These are phyloP conservation scores for Microtus ochrogaster DNA, from an alignment of 2,113 vertebrate species.

Conservation along the genomic window DNA sequence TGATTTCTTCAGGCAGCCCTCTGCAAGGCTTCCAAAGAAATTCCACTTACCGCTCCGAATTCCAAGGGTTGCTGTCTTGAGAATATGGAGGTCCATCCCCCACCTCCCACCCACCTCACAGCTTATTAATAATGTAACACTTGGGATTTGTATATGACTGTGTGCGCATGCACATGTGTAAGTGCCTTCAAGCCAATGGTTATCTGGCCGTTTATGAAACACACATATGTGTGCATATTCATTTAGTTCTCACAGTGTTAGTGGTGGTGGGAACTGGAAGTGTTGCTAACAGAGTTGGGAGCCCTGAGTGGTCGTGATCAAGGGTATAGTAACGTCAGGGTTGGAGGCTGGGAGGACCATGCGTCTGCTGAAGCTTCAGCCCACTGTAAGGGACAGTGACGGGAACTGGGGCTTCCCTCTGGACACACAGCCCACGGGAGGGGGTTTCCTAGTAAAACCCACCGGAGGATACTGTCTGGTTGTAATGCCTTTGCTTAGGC, in stretches of 20 bases:
- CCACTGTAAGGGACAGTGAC: rapidly evolving
- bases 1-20: background rate
- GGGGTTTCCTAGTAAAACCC: background rate
- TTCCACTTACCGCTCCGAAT: background rate
- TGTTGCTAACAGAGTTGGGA: background rate
- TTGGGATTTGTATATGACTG: background rate
- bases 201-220: background rate
- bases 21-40: slow-evolving; percentile 7
- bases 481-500: background rate
- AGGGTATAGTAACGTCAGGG: background rate
- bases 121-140: background rate
- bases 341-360: rapidly evolving
- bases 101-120: background rate
- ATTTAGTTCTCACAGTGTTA: background rate
- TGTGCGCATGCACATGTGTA: rapidly evolving
- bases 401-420: background rate
- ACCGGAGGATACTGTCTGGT: background rate
- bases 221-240: background rate
- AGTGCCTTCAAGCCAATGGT: background rate
- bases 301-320: background rate
- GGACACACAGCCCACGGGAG: background rate
- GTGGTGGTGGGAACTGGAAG: background rate
- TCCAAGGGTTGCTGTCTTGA: background rate
- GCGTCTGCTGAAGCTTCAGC: background rate
- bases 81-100: background rate